Base-by-base conservation (phyloP, 2,797 vertebrate species). In the Rousettus madagascariensis region DNA sequence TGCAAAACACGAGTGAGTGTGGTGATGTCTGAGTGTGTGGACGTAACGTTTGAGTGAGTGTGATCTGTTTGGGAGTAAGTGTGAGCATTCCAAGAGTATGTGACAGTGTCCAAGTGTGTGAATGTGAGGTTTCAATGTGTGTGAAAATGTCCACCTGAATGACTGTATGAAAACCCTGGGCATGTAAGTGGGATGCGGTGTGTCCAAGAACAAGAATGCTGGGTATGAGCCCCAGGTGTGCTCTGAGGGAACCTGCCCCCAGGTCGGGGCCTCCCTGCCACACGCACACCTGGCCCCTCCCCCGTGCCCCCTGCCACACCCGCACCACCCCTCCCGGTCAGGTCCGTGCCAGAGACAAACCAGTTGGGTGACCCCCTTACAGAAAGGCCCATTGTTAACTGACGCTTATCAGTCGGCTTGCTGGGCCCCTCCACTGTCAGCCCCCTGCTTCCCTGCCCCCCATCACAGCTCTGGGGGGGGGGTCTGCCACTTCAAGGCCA, bases 301-400 rank as follows among this genome's bases (percentile, higher is more conserved):
- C 43, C 15, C 1, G 16, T 19, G 59, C 53, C 82, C 71, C 17
- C 83, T 1, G 7, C 72, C 80, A 55, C 80, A 46, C 84, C 90
- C 7, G 1, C 43, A 1, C 22, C 65, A 43, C 71, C 77, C 90
- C 43, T 69, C 36, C 74, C 12, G 12, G 41, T 59, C 46, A 4
- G 17, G 82, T 19, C 63, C 0, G 5, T 79, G 92, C 96, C 96
- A 93, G 71, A 84, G 86, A 90, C 92, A 97, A 97, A 97, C 97
- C 95, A 97, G 97, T 94, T 19, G 30, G 95, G 97, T 94, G 96
- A 92, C 95, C 96, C 96, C 95, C 38, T 0, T 10, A 92, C 94
- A 95, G 92, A 97, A 91, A 89, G 91, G 61, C 79, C 79, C 93
- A 87, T 96, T 97, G 97, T 97, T 93, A 65, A 15, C 30, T 1